Evolutionary conservation across 2,888 invertebrate genomes (phyloP).

Genomic region (Aleiodes alternator): DNA sequence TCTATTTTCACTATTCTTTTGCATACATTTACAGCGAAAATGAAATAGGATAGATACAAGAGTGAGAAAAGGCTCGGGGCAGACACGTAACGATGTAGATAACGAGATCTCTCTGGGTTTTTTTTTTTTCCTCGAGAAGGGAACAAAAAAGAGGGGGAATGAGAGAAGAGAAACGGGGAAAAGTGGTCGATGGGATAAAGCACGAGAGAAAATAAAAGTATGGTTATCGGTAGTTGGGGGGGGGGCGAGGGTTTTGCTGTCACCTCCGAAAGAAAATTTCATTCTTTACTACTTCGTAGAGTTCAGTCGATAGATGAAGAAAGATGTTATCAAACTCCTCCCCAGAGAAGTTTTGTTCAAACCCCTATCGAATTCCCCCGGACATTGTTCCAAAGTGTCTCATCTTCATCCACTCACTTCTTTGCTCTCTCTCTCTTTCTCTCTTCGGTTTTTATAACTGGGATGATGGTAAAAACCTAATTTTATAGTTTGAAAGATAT

Average conservation of each 20-base stretch:
- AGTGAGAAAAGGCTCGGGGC: too few relatives aligned
- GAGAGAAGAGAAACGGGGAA: constrained; percentile 12
- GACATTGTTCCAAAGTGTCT: too few relatives aligned
- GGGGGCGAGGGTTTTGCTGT: too few relatives aligned
- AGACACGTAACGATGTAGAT: constrained; percentile 1
- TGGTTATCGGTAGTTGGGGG: constrained; percentile 5
- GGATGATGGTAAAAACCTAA: constrained; percentile 6
- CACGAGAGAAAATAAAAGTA: constrained; percentile 5
- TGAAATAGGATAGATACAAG: too few relatives aligned
- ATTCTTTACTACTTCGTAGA: too few relatives aligned
- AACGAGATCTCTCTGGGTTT: constrained; percentile 44
- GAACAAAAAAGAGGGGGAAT: constrained; percentile 23
- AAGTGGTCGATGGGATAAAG: constrained; percentile 22
- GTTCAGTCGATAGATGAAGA: too few relatives aligned
- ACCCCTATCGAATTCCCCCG: too few relatives aligned
- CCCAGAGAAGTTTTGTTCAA: too few relatives aligned
- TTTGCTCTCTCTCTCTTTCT: not conserved
- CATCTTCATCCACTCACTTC: not conserved
- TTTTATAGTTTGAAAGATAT: too few relatives aligned
- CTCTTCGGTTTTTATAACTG: not conserved
- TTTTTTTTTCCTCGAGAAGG: constrained; percentile 30
- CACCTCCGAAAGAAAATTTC: too few relatives aligned
- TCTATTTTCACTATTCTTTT: not conserved
- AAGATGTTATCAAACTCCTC: too few relatives aligned
- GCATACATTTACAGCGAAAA: not conserved